These are phyloP conservation scores for Merluccius polli DNA, from an alignment of 2,797 vertebrate genomes.

Conservation along the genomic window DNA sequence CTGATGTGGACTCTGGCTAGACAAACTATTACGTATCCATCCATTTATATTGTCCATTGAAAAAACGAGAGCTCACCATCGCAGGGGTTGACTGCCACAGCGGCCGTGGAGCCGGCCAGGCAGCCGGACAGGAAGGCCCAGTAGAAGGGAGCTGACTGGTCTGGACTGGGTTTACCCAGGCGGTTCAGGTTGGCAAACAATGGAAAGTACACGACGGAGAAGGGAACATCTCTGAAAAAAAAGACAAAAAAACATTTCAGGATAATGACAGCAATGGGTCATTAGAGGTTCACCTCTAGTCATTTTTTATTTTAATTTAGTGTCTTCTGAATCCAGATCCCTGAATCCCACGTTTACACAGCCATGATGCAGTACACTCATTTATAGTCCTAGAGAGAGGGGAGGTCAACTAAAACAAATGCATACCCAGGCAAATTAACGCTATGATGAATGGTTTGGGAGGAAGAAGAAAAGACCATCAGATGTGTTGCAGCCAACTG, in stretches of 20 bases:
- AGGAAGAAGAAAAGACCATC: not conserved
- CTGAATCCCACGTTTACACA: not conserved
- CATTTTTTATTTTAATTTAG: not conserved
- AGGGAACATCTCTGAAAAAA: slow-evolving; percentile 77
- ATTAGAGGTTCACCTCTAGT: not conserved
- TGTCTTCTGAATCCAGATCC: not conserved
- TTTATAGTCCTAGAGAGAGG: not conserved
- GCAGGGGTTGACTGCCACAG: slow-evolving; percentile 79
- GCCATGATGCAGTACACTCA: not conserved
- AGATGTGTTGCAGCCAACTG: not conserved
- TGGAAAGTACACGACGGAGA: slow-evolving; percentile 81
- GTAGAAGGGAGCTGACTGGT: slow-evolving; percentile 69
- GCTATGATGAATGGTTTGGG: not conserved
- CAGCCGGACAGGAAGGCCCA: slow-evolving; percentile 82
- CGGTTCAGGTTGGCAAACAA: slow-evolving; percentile 79
- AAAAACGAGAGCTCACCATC: slow-evolving; percentile 67
- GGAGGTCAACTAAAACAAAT: too few relatives aligned
- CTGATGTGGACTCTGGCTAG: not conserved
- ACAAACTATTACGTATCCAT: not conserved
- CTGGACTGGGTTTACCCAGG: slow-evolving; percentile 65
- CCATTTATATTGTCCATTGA: not conserved
- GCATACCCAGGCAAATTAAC: too few relatives aligned
- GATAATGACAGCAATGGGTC: not conserved
- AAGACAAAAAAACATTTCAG: not conserved
- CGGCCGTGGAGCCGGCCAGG: slow-evolving; percentile 75